Conservation (phyloP, 2,888 invertebrate genomes). For the Thecophora atra region DNA sequence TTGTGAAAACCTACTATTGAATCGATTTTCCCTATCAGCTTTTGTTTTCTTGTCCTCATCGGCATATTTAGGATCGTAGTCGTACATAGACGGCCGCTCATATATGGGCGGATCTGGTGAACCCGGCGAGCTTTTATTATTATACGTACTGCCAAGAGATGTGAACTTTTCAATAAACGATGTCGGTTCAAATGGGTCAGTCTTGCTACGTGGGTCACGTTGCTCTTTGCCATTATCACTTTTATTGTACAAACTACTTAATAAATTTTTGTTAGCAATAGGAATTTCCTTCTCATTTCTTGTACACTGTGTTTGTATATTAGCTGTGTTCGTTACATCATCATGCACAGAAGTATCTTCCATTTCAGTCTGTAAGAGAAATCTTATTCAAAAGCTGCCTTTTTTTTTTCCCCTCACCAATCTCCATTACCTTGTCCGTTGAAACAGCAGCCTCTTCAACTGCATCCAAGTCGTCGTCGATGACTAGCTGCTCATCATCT, state of each 20-base stretch:
- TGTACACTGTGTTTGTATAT: background rate
- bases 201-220: constrained; percentile 9
- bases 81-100: constrained; percentile 59
- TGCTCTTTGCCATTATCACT: background rate
- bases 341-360: background rate
- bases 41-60: constrained; percentile 50
- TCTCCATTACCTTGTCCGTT: constrained; percentile 9
- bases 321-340: background rate
- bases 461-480: constrained; percentile 63
- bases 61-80: constrained; percentile 49
- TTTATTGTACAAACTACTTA: constrained; percentile 4
- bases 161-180: constrained; percentile 6
- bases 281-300: background rate
- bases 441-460: constrained; percentile 49
- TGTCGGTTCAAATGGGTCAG: background rate
- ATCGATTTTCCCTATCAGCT: constrained; percentile 57
- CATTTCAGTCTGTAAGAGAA: background rate
- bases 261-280: constrained; percentile 9
- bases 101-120: constrained; percentile 49
- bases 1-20: constrained; percentile 43
- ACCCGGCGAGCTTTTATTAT: constrained; percentile 10
- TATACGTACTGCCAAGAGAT: background rate
- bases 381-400: background rate
- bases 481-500: constrained; percentile 67
- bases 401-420: background rate